phyloP scores from a whole-genome alignment of 2,888 invertebrate species.

The Drosophila tripunctata region DNA sequence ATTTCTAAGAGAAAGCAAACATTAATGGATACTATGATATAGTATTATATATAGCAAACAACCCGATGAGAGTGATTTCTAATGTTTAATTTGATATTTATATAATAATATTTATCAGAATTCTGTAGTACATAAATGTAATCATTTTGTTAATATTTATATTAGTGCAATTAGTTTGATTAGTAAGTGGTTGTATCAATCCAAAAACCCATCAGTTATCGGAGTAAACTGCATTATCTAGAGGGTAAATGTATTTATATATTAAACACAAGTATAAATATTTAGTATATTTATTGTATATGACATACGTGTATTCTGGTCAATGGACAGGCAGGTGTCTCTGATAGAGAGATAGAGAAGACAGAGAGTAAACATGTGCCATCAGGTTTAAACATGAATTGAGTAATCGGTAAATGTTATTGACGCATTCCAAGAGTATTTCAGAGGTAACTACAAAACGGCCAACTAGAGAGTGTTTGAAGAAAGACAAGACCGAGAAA shows the following conservation, averaged over 20 bases:
- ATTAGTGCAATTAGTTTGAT: conserved; percentile 16
- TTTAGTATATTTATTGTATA: background rate
- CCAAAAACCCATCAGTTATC: conserved; percentile 7
- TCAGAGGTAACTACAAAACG: conserved; percentile 11
- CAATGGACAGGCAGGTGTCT: conserved; percentile 30
- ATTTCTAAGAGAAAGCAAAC: too few relatives aligned
- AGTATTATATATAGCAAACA: too few relatives aligned
- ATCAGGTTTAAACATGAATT: conserved; percentile 40
- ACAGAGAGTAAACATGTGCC: conserved; percentile 29
- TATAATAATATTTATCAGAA: conserved; percentile 1
- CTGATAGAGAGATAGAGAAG: conserved; percentile 9
- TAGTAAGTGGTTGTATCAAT: conserved; percentile 1
- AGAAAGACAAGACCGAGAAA: too few relatives aligned
- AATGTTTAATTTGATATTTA: background rate
- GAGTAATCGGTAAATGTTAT: conserved; percentile 49
- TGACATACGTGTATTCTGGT: conserved; percentile 10
- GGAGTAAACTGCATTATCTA: conserved; percentile 17
- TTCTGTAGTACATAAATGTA: background rate
- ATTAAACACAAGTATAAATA: background rate
- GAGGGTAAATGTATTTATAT: background rate
- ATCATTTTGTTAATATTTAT: background rate
- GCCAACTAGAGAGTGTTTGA: conserved; percentile 16
- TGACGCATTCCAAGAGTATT: conserved; percentile 10
- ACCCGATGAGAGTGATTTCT: background rate
- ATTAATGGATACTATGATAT: background rate